phyloP scores from a whole-genome alignment of 2,888 invertebrate genomes.

The Ophion obscuratus region DNA sequence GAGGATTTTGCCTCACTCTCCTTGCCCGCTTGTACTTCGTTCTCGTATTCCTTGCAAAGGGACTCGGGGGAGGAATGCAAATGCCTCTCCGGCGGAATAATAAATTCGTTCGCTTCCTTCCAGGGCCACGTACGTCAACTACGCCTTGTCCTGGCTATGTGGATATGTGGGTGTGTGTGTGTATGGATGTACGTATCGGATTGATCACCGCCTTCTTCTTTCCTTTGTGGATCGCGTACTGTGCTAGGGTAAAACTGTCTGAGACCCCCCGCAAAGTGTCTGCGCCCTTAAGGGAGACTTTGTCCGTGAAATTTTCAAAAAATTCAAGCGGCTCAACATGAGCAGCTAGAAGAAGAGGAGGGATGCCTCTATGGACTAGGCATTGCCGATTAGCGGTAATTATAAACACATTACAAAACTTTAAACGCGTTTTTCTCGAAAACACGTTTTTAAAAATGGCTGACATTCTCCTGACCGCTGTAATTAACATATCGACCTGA shows the following conservation, averaged over 20 bases:
- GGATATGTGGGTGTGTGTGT: not conserved
- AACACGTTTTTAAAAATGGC: too few relatives aligned
- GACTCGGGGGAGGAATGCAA: conserved; percentile 52
- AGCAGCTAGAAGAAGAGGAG: too few relatives aligned
- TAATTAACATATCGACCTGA: too few relatives aligned
- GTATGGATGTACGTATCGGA: not conserved
- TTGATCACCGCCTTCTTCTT: conserved; percentile 40
- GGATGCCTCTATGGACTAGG: too few relatives aligned
- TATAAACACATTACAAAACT: too few relatives aligned
- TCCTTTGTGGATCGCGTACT: not conserved
- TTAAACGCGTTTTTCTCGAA: too few relatives aligned
- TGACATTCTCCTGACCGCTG: too few relatives aligned
- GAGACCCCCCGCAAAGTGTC: not conserved
- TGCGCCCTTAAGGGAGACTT: too few relatives aligned
- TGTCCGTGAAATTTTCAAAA: too few relatives aligned
- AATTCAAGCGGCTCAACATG: too few relatives aligned
- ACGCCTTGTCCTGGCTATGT: not conserved
- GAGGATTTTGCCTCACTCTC: conserved; percentile 28
- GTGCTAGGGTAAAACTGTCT: not conserved
- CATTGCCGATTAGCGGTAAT: too few relatives aligned
- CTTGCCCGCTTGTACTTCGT: conserved; percentile 32
- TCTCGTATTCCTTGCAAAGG: conserved; percentile 33
- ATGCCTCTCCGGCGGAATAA: conserved; percentile 56
- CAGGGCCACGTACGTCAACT: conserved; percentile 34
- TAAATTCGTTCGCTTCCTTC: conserved; percentile 56